Percentiles rank a stretch among this genome's conserved stretches.
These are phyloP conservation scores for Zoanthus solanderi DNA, from an alignment of 92 coral and sea anemone species.

Conservation along the genomic window DNA sequence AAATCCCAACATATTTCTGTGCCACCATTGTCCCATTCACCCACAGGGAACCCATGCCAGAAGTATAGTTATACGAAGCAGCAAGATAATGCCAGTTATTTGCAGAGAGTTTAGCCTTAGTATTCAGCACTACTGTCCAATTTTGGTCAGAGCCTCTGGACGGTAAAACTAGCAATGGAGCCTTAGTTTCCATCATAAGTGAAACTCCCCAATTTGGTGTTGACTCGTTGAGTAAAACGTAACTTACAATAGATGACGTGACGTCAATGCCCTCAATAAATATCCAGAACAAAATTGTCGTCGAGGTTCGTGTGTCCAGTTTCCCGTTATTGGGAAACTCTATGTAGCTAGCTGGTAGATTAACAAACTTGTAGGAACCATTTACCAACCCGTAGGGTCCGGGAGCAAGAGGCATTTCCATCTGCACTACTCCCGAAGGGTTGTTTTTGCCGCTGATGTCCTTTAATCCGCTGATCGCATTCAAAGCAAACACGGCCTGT, in stretches of 20 bases:
- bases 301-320: slow-evolving; percentile 38
- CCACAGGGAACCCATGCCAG: slow-evolving; percentile 55
- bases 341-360: slow-evolving; percentile 18
- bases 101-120: neutral
- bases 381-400: slow-evolving; percentile 41
- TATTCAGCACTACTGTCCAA: neutral
- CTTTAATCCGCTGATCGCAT: slow-evolving; percentile 31
- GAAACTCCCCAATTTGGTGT: slow-evolving; percentile 23
- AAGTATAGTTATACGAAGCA: slow-evolving; percentile 40
- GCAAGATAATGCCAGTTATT: slow-evolving; percentile 51
- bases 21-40: slow-evolving; percentile 13
- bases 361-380: slow-evolving; percentile 28
- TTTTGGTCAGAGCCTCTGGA: neutral
- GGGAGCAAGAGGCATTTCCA: slow-evolving; percentile 34
- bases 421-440: slow-evolving; percentile 19
- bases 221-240: slow-evolving; percentile 11
- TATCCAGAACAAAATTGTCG: slow-evolving; percentile 45
- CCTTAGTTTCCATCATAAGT: neutral
- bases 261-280: slow-evolving; percentile 27
- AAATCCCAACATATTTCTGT: neutral
- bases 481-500: slow-evolving; percentile 45
- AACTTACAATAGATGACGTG: slow-evolving; percentile 27
- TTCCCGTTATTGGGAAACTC: slow-evolving; percentile 54
- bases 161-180: neutral
- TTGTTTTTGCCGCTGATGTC: slow-evolving; percentile 48